Base-by-base conservation (phyloP, 2,113 vertebrate species). In the Actenoides hombroni region DNA sequence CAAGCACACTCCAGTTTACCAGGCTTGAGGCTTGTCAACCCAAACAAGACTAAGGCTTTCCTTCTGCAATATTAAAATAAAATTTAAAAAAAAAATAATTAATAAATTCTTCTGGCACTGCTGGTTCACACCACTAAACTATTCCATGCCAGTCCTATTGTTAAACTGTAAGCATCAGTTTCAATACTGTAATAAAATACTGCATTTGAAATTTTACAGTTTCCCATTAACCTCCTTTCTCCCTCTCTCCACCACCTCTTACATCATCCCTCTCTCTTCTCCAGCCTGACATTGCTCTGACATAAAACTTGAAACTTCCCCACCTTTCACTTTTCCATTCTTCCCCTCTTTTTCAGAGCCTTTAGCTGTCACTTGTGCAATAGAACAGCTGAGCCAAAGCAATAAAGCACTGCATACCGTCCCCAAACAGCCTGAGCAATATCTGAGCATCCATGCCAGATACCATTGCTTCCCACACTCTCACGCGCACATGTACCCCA, bases 111-210 rank as follows among this genome's bases (percentile, higher is more conserved):
- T 23, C 67, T 97, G 96, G 96, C 92, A 96, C 64, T 93, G 85
- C 90, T 95, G 89, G 83, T 91, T 97, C 81, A 81, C 69, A 4
- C 86, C 86, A 86, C 89, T 85, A 65, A 96, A 71, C 49, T 87
- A 67, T 94, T 96, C 94, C 88, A 83, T 95, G 95, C 95, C 96
- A 97, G 68, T 74, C 53, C 87, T 89, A 96, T 95, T 97, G 94
- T 97, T 97, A 97, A 97, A 94, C 83, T 91, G 90, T 94, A 87
- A 94, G 94, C 84, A 94, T 87, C 84, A 63, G 88, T 94, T 96
- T 96, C 96, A 96, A 95, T 96, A 89, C 81, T 92, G 96, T 94
- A 95, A 97, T 97, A 97, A 97, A 97, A 96, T 84, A 92, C 86
- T 87, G 92, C 94, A 97, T 97, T 95, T 97, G 94, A 83, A 96